These are phyloP conservation scores for Clepsis dumicolana DNA, from an alignment of 2,888 invertebrate species.

Conservation along the genomic window DNA sequence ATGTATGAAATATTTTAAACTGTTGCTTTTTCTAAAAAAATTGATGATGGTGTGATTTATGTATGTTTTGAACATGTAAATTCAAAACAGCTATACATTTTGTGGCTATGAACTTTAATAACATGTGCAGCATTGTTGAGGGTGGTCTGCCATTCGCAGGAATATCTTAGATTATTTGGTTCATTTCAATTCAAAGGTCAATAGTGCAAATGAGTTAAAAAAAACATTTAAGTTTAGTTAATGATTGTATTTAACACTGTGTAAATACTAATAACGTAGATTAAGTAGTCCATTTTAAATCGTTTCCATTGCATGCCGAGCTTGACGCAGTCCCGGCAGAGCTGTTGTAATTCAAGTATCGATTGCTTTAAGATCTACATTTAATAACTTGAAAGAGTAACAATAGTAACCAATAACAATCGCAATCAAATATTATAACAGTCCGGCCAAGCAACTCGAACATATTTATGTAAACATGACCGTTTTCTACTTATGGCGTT, in stretches of 20 bases:
- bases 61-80: constrained; percentile 20
- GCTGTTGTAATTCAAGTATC: background rate
- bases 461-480: too few species aligned
- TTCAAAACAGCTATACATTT: constrained; percentile 7
- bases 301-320: constrained; percentile 59
- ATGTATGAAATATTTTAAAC: constrained; percentile 32
- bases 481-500: too few species aligned
- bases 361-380: background rate
- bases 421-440: too few species aligned
- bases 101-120: constrained; percentile 38
- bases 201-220: constrained; percentile 71
- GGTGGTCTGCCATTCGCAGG: constrained; percentile 42
- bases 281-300: constrained; percentile 74
- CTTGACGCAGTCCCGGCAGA: constrained; percentile 41
- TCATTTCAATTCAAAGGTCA: constrained; percentile 69
- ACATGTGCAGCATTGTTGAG: constrained; percentile 23
- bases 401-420: too few species aligned
- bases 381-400: too few species aligned
- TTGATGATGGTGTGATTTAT: constrained; percentile 19
- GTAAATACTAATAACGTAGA: constrained; percentile 71
- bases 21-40: constrained; percentile 28
- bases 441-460: too few species aligned
- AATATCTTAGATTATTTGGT: constrained; percentile 58
- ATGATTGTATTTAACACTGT: constrained; percentile 69
- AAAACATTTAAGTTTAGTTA: constrained; percentile 68